These are phyloP conservation scores for Hyposoter didymator DNA, from an alignment of 2,888 invertebrate genomes.

Conservation along the genomic window DNA sequence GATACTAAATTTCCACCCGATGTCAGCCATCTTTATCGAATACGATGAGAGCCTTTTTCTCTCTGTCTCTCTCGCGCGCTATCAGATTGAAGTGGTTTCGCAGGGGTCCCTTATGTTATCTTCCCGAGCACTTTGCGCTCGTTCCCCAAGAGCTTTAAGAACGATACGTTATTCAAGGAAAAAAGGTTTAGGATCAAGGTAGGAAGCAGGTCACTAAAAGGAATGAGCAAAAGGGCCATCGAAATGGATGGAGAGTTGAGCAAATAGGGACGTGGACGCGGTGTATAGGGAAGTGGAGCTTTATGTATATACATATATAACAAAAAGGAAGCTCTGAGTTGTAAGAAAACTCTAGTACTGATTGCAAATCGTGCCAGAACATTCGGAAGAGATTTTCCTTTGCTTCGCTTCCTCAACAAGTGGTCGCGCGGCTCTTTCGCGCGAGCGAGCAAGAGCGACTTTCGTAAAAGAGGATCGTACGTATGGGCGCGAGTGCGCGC, in stretches of 20 bases:
- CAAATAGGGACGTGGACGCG: constrained; percentile 6
- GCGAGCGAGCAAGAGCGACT: neutral
- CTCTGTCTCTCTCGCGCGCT: constrained; percentile 15
- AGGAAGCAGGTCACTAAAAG: constrained; percentile 22
- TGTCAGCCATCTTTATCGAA: constrained; percentile 59
- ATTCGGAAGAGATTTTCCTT: constrained; percentile 51
- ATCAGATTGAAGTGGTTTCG: constrained; percentile 56
- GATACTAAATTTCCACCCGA: constrained; percentile 46
- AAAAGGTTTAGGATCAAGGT: constrained; percentile 48
- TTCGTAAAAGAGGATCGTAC: constrained; percentile 10
- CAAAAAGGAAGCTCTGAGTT: constrained; percentile 18
- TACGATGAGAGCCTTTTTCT: constrained; percentile 4
- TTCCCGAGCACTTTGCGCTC: constrained; percentile 53
- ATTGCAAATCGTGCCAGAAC: constrained; percentile 65
- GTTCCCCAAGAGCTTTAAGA: constrained; percentile 46
- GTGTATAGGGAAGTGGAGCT: constrained; percentile 5
- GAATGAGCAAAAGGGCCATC: constrained; percentile 49
- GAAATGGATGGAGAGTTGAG: constrained; percentile 21
- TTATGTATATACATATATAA: neutral
- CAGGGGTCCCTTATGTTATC: constrained; percentile 37
- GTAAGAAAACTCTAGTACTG: constrained; percentile 56
- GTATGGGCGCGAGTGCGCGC: neutral
- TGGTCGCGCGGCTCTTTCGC: constrained; percentile 50
- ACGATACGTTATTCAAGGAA: constrained; percentile 61
- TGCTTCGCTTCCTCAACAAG: constrained; percentile 60